phyloP scores from a whole-genome alignment of 2,888 invertebrate genomes.

The Thymelicus acteon region DNA sequence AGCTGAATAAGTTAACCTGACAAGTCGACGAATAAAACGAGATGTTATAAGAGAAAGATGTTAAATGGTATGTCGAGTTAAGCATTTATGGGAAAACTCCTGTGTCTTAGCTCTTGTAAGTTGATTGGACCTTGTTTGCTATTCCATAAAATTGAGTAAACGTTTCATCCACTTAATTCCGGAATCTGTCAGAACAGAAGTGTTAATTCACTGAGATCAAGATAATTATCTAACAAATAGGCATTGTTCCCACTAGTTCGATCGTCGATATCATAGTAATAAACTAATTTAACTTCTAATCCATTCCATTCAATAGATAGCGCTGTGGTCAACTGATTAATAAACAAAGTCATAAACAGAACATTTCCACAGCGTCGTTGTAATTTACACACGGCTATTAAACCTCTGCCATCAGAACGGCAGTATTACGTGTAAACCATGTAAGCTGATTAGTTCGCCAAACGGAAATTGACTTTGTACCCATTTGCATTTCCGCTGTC shows the following conservation, averaged over 20 bases:
- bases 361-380: too few relatives aligned
- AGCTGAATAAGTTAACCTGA: background rate
- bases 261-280: too few relatives aligned
- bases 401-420: background rate
- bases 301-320: too few relatives aligned
- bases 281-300: too few relatives aligned
- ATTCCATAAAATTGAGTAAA: background rate
- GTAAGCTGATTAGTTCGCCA: slow-evolving; percentile 1
- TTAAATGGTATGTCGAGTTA: background rate
- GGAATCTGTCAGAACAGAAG: too few relatives aligned
- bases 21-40: background rate
- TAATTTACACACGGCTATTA: too few relatives aligned
- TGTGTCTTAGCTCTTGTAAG: background rate
- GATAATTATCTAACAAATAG: too few relatives aligned
- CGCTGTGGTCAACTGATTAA: too few relatives aligned
- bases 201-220: too few relatives aligned
- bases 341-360: too few relatives aligned
- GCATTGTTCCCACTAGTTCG: too few relatives aligned
- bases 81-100: background rate
- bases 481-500: slow-evolving; percentile 21
- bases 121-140: background rate
- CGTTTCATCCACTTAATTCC: background rate
- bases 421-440: background rate
- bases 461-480: slow-evolving; percentile 19
- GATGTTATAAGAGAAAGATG: background rate